phyloP scores from a whole-genome alignment of 2,888 invertebrate species.

The Cryptocephalus primarius region DNA sequence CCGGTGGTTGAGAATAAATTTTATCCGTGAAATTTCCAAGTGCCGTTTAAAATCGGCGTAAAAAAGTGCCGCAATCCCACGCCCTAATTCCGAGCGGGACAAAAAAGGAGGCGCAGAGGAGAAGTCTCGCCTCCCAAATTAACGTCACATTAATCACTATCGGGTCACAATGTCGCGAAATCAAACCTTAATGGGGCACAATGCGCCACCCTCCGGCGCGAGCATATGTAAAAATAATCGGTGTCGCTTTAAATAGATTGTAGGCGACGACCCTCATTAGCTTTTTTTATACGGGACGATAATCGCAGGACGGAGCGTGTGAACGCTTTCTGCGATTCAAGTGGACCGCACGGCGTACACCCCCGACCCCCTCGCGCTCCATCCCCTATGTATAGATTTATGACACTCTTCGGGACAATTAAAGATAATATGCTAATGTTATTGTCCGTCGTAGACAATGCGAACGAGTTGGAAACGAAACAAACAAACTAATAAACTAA shows the following conservation, averaged over 20 bases:
- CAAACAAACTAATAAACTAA: no score
- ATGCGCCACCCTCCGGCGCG: neutral
- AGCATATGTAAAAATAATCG: neutral
- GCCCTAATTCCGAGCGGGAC: neutral
- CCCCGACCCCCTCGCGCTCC: no score
- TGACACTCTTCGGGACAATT: neutral
- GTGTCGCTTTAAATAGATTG: neutral
- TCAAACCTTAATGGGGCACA: slow-evolving; percentile 8
- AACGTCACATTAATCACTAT: slow-evolving; percentile 36
- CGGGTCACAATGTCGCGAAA: slow-evolving; percentile 31
- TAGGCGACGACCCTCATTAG: neutral
- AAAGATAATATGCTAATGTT: neutral
- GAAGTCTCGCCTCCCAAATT: slow-evolving; percentile 30
- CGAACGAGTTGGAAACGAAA: no score
- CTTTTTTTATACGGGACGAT: neutral
- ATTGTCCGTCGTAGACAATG: no score
- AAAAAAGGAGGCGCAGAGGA: neutral
- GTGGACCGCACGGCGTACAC: neutral
- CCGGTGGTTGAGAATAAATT: no score
- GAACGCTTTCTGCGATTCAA: neutral
- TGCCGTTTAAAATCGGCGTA: no score
- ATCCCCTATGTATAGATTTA: neutral
- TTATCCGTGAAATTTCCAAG: no score
- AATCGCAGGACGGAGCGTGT: neutral
- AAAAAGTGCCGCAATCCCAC: neutral